phyloP scores from a whole-genome alignment of 2,113 vertebrate genomes.

The Oryzias melastigma region DNA sequence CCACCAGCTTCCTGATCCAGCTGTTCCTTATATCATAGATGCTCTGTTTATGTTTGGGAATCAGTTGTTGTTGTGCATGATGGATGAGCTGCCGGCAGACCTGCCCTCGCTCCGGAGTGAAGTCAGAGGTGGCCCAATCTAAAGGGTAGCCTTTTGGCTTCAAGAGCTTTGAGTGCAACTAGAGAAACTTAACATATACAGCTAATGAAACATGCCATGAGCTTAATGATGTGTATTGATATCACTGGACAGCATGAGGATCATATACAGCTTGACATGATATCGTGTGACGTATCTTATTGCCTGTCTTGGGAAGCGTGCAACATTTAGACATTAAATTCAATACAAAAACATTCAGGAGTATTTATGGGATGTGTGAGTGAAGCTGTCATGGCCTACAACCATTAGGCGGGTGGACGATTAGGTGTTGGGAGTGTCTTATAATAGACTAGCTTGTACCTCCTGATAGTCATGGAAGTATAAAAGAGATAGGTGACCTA shows the following conservation, averaged over 20 bases:
- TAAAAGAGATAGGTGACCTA: slow-evolving; percentile 73
- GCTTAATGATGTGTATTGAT: slow-evolving; percentile 65
- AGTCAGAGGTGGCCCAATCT: slow-evolving; percentile 78
- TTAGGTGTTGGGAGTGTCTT: slow-evolving; percentile 21
- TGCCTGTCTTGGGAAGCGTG: slow-evolving; percentile 42
- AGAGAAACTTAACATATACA: slow-evolving; percentile 65
- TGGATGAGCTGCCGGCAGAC: slow-evolving; percentile 77
- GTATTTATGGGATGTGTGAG: slow-evolving; percentile 26
- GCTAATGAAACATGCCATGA: slow-evolving; percentile 33
- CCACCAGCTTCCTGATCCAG: slow-evolving; percentile 56
- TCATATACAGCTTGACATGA: slow-evolving; percentile 77
- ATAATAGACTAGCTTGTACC: slow-evolving; percentile 43
- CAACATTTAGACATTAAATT: slow-evolving; percentile 35
- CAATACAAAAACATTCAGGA: slow-evolving; percentile 27
- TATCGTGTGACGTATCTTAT: slow-evolving; percentile 52
- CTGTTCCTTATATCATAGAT: slow-evolving; percentile 79
- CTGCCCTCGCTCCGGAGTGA: slow-evolving; percentile 67
- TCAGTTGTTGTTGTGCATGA: slow-evolving; percentile 80
- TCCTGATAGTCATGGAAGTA: slow-evolving; percentile 56
- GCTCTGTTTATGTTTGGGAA: slow-evolving; percentile 80
- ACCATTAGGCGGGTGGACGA: slow-evolving; percentile 35
- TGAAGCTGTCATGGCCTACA: slow-evolving; percentile 22
- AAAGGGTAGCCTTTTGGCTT: slow-evolving; percentile 75
- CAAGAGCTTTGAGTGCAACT: slow-evolving; percentile 73
- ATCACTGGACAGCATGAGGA: slow-evolving; percentile 74